These are phyloP conservation scores for Drosophila pullipes DNA, from an alignment of 2,888 invertebrate species.

Conservation along the genomic window DNA sequence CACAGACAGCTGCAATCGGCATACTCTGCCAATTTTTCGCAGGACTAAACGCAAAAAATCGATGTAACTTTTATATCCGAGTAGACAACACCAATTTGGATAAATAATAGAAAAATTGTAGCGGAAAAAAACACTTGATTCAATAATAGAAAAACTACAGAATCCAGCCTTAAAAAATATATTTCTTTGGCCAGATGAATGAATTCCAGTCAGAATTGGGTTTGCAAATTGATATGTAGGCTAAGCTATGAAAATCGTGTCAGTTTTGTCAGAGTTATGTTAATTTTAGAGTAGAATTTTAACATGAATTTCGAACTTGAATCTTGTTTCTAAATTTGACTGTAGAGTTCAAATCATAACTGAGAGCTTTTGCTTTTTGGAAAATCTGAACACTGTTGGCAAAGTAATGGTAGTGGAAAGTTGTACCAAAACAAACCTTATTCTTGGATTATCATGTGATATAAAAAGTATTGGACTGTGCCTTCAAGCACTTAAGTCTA, in stretches of 20 bases:
- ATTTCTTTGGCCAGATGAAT: neutral
- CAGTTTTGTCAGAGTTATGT: neutral
- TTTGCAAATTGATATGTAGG: neutral
- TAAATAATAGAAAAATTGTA: neutral
- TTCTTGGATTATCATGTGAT: neutral
- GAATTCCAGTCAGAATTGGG: neutral
- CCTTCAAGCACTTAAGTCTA: no score
- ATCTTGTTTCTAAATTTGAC: no score
- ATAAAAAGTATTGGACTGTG: neutral
- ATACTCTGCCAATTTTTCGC: constrained; percentile 10
- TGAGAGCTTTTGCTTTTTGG: no score
- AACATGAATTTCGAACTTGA: no score
- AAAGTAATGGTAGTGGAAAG: no score
- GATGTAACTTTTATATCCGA: neutral
- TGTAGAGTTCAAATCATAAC: no score
- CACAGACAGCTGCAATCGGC: neutral
- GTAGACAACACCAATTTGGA: neutral
- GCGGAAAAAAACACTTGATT: neutral
- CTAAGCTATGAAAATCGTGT: neutral
- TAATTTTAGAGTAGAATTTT: neutral
- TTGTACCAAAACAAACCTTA: neutral
- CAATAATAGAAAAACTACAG: neutral
- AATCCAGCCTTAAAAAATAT: neutral
- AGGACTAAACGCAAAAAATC: neutral
- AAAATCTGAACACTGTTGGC: no score